phyloP scores from a whole-genome alignment of 1,140 invertebrate species.

The Planococcus citri region DNA sequence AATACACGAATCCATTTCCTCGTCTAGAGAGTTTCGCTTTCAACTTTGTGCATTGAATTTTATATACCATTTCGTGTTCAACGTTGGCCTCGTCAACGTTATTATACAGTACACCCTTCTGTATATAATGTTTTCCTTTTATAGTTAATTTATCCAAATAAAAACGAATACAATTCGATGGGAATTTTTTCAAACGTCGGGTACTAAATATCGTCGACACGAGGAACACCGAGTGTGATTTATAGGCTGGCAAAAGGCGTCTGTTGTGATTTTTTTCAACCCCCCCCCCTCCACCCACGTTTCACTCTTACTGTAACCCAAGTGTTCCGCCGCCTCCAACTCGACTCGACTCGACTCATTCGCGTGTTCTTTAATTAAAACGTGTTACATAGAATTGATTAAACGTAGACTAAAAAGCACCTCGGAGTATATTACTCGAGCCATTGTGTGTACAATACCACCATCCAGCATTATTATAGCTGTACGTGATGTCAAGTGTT shows the following conservation, averaged over 20 bases:
- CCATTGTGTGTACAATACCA: background rate
- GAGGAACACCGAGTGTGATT: background rate
- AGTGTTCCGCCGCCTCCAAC: too few relatives aligned
- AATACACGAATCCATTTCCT: too few relatives aligned
- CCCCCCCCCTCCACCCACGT: background rate
- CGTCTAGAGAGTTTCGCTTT: too few relatives aligned
- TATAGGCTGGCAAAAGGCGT: background rate
- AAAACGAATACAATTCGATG: too few relatives aligned
- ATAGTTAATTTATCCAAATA: too few relatives aligned
- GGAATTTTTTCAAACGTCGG: background rate
- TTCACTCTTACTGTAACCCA: too few relatives aligned
- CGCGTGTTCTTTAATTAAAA: background rate
- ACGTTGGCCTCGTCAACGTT: too few relatives aligned
- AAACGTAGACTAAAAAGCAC: background rate
- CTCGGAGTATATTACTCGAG: background rate
- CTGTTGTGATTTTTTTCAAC: background rate
- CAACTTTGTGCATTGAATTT: too few relatives aligned
- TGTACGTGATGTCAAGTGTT: conserved; percentile 2
- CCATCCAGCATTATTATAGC: background rate
- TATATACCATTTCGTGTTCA: too few relatives aligned
- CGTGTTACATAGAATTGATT: background rate
- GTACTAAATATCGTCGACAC: background rate
- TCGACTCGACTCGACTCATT: too few relatives aligned
- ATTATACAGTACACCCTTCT: too few relatives aligned
- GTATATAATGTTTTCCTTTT: too few relatives aligned